Evolutionary conservation across 2,113 vertebrate species (phyloP), one percentile per base, ranked within the genome.

Genomic region (Chaetorhynchus papuensis): DNA sequence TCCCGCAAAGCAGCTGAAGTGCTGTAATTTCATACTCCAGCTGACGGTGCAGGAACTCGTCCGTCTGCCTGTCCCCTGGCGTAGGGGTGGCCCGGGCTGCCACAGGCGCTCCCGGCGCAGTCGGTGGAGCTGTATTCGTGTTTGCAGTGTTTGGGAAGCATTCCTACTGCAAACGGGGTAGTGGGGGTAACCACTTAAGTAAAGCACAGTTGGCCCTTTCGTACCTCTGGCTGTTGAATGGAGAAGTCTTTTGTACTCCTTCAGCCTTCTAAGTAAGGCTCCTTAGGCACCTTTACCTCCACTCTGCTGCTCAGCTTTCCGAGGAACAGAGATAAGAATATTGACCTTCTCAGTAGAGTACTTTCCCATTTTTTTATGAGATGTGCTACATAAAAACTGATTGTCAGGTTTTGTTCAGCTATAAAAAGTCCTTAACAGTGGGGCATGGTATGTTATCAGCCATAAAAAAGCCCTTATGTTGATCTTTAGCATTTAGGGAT

Each of bases 1-100:
- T 70, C 44, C 56, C 6, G 31, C 93, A 5, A 17, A 53, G 92
- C 94, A 97, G 96, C 91, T 89, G 91, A 42, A 37, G 80, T 10
- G 93, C 94, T 97, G 96, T 93, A 95, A 96, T 96, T 97, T 92
- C 95, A 94, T 12, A 94, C 95, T 52, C 50, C 86, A 78, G 95
- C 94, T 97, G 96, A 92, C 86, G 0, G 75, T 63, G 94, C 90
- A 85, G 81, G 54, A 76, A 39, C 95, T 54, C 9, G 28, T 37
- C 45, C 42, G 5, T 18, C 79, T 33, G 79, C 88, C 60, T 3
- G 44, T 83, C 13, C 90, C 68, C 23, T 0, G 30, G 50, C 1
- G 1, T 6, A 16, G 31, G 23, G 50, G 8, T 0, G 13, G 88
- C 37, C 92, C 79, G 61, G 85, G 65, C 92, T 78, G 94, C 80